Evolutionary conservation across 2,113 vertebrate genomes (phyloP), one percentile per base, ranked within the genome.

Genomic region (Trochalopteron elliotii): DNA sequence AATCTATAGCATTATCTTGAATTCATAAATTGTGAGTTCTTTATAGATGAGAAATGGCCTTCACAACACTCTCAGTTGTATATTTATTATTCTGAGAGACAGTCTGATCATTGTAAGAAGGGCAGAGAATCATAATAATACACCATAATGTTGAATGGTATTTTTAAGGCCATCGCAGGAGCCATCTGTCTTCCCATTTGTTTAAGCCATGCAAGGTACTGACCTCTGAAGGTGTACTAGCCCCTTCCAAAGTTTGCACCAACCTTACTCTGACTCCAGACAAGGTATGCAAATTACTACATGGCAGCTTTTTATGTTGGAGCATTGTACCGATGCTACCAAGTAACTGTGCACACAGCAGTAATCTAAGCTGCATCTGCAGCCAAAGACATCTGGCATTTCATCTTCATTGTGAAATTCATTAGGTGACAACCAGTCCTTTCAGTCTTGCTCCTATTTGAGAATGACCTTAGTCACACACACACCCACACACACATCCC

Each of bases 151-250:
- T 39, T 88, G 94, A 83, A 76, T 25, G 56, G 21, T 86, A 39
- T 83, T 80, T 93, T 72, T 65, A 92, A 93, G 56, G 23, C 86
- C 39, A 67, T 77, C 79, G 45, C 40, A 74, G 55, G 25, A 93
- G 75, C 96, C 96, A 96, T 96, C 96, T 96, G 96, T 80, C 85
- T 86, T 25, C 50, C 94, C 90, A 92, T 97, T 97, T 97, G 92
- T 83, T 95, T 84, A 80, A 84, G 39, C 30, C 74, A 21, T 60
- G 63, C 0, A 3, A 96, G 68, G 85, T 94, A 94, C 18, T 93
- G 94, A 96, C 83, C 95, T 93, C 88, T 96, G 88, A 96, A 95
- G 81, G 88, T 94, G 78, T 88, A 70, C 35, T 31, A 72, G 5
- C 23, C n/a, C 80, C 11, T 59, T 92, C 74, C 52, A 83, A 90